Base-by-base conservation (phyloP, 92 coral and sea anemone species). In the Epizoanthus illoricatus region DNA sequence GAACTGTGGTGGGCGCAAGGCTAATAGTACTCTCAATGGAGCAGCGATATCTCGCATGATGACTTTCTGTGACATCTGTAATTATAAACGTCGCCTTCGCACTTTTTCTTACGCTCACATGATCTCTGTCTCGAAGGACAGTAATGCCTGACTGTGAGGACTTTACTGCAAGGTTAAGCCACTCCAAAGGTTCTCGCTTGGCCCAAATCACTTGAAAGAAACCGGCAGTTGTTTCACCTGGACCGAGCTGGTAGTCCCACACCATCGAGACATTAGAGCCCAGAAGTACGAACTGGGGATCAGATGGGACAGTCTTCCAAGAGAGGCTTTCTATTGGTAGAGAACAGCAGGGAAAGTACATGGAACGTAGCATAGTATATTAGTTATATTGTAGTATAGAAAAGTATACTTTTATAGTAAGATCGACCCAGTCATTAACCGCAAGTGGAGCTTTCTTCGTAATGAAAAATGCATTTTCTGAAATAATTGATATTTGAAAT, bases 11-110 rank as follows among this genome's bases (percentile, higher is more conserved):
- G 11, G 97, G 93, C 1, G 93, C 65, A 0, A 90, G 40, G 79
- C 87, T 87, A 80, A 83, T 84, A n/a, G 80, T 78, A 79, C 97
- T 92, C 28, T 90, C 89, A 83, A 92, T 86, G 20, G 90, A 65
- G 56, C 93, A 90, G 28, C 87, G 88, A 64, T 87, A 92, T 5
- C 57, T 86, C 15, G 90, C 86, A 60, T 87, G 88, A 72, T 87
- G 89, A 59, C 63, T 17, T 19, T 85, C 90, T 13, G 84, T 67
- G 10, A 92, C 88, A 39, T 83, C 80, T 47, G 58, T 68, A 18
- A 92, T 41, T n/a, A 75, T 68, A 33, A 92, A 79, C 3, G 93
- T 87, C 2, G 85, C 88, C 16, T 87, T 79, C 8, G 80, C 84
- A 47, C 21, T 20, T 63, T 69, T 55, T 59, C 73, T 82, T 8